Base-by-base conservation (phyloP, 2,113 vertebrate genomes). In the Terrapene triunguis region DNA sequence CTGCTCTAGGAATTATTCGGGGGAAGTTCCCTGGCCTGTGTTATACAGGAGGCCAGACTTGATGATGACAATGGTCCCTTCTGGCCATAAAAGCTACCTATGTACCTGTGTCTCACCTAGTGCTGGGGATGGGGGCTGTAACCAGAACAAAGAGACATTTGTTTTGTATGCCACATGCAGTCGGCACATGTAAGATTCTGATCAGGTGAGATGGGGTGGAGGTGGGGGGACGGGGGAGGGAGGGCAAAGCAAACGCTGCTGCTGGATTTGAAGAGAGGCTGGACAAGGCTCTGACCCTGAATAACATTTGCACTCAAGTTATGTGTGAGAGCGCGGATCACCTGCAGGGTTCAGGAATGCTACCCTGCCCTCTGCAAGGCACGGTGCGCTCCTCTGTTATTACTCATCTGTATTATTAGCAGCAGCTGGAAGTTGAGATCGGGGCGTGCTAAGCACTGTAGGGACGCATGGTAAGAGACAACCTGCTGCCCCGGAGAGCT, bases 221-320 rank as follows among this genome's bases (percentile, higher is more conserved):
- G 13, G 50, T 50, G 14, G 13, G 50, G 50, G 13, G 50, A 14
- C 1, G 14, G 50, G 50, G 50, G 50, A 50, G 14, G 55, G 19
- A 79, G 55, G 1, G 8, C 1, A 27, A 21, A 2, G 22, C 0
- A 22, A 4, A 86, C 21, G 55, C 4, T 0, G 0, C 0, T 4
- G 17, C 0, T n/a, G 65, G 65, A n/a, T 74, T 57, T 9, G 17
- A 27, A n/a, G 92, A 12, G 54, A 65, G n/a, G 65, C 16, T 38
- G 19, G 65, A 72, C 65, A 72, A 72, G 57, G 55, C 55, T 57
- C 24, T 57, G 55, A 57, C 35, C 35, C 16, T 69, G 10, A 69
- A 69, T 69, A 69, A 74, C 72, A 74, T 22, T 42, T 38, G 38
- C 72, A 25, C 21, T 19, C 72, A 21, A 27, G 72, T 69, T 69